These are phyloP conservation scores for Diaperis boleti DNA, from an alignment of 2,888 invertebrate genomes.

Conservation along the genomic window DNA sequence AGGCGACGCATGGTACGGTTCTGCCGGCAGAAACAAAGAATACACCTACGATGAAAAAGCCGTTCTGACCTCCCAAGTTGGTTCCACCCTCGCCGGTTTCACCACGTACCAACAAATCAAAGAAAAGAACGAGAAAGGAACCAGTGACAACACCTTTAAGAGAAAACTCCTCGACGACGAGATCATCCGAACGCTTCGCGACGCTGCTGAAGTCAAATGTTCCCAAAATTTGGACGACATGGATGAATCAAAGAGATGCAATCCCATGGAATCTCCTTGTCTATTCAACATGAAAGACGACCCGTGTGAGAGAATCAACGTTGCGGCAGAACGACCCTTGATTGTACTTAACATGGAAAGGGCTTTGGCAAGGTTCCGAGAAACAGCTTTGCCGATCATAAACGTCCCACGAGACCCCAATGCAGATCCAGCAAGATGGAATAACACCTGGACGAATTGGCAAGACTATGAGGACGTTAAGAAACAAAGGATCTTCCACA, in stretches of 20 bases:
- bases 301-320: constrained; percentile 69
- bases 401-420: constrained; percentile 66
- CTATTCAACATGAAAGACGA: constrained; percentile 67
- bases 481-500: constrained; percentile 51
- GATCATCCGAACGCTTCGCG: constrained; percentile 52
- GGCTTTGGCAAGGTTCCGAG: constrained; percentile 64
- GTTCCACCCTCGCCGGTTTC: constrained; percentile 66
- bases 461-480: constrained; percentile 68
- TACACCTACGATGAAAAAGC: constrained; percentile 64
- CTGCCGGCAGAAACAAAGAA: constrained; percentile 60
- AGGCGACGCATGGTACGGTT: constrained; percentile 66
- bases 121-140: constrained; percentile 56
- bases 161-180: constrained; percentile 51
- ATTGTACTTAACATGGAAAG: constrained; percentile 66
- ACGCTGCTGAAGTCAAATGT: constrained; percentile 59
- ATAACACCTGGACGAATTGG: constrained; percentile 73
- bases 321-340: constrained; percentile 63
- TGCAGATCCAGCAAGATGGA: constrained; percentile 69
- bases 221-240: constrained; percentile 52
- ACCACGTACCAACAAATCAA: constrained; percentile 67
- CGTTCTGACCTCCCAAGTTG: constrained; percentile 66
- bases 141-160: constrained; percentile 45
- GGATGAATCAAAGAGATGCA: constrained; percentile 55
- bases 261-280: constrained; percentile 65
- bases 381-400: constrained; percentile 64